Evolutionary conservation across 2,113 vertebrate genomes (phyloP), one percentile per base, ranked within the genome.

Genomic region (Pelecanus crispus): DNA sequence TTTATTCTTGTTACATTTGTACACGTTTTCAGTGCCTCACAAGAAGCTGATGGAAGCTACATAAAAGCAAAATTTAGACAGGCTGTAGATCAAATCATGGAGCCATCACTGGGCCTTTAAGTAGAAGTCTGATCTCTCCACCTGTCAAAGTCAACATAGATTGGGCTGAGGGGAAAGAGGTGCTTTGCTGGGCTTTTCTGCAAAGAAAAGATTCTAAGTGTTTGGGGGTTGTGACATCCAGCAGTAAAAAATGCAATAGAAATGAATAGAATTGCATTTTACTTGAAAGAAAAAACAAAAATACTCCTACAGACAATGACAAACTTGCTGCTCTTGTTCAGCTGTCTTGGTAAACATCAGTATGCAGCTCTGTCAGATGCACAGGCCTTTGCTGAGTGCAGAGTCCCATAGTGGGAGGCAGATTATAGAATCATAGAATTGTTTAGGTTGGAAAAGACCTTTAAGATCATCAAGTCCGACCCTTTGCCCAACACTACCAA

Each of bases 201-300:
- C 49, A 62, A 11, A 34, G 38, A 34, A 55, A 8, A 31, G 28
- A 22, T 25, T 21, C 11, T 17, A 6, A 21, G 36, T 44, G 34
- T 80, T 61, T 13, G 34, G 55, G 53, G 31, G 6, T 61, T 79
- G 42, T 52, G 44, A 62, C 47, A 45, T 36, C 52, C 31, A 34
- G 34, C 36, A 42, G 26, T 58, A 38, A 73, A 61, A 81, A 42
- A 52, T 11, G 21, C 13, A 44, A 7, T 15, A 44, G 55, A 28
- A 62, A n/a, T 4, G 0, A 52, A 26, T 0, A 67, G 59, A 81
- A 38, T 40, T 18, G 5, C 34, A 22, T 58, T 34, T 38, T 38
- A 68, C 59, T n/a, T 52, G 55, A 56, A 78, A 66, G 32, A 8
- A n/a, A 36, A 36, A 38, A 31, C 2, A 34, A 45, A 5, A 26